These are phyloP conservation scores for Lanius ludovicianus DNA, from an alignment of 2,113 vertebrate species.

Conservation along the genomic window DNA sequence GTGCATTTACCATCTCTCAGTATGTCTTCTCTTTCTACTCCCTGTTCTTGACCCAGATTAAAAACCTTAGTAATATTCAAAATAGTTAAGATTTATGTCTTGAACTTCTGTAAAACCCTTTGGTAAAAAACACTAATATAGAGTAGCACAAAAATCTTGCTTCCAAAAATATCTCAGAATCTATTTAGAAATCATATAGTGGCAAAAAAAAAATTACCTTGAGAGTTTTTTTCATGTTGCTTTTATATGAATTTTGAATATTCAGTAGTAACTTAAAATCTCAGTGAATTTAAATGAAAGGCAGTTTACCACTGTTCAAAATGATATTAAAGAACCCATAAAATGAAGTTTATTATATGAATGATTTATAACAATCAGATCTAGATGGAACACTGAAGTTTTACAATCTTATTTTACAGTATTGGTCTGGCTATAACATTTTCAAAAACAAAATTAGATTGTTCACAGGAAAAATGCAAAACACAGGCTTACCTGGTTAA, in stretches of 20 bases:
- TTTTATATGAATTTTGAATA: not conserved
- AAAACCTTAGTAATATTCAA: not conserved
- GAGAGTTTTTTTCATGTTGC: not conserved
- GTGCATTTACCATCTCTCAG: not conserved
- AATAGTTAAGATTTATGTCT: not conserved
- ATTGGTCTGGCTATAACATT: not conserved
- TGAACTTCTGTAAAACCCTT: not conserved
- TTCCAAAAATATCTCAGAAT: not conserved
- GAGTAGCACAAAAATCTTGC: not conserved
- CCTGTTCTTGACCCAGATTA: not conserved
- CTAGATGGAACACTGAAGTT: not conserved
- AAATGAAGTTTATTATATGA: not conserved
- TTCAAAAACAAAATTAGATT: not conserved
- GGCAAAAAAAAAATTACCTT: not conserved
- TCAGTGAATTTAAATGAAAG: not conserved
- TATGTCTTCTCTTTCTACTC: not conserved
- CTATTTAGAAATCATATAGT: not conserved
- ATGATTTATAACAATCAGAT: not conserved
- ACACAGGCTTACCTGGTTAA: conserved; percentile 67
- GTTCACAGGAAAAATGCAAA: not conserved
- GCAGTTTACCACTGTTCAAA: not conserved
- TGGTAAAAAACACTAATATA: not conserved
- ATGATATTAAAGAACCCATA: not conserved
- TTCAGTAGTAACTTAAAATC: not conserved
- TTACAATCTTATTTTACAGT: not conserved